Conservation (phyloP, 1,140 invertebrate genomes). For the Megalopta genalis region DNA sequence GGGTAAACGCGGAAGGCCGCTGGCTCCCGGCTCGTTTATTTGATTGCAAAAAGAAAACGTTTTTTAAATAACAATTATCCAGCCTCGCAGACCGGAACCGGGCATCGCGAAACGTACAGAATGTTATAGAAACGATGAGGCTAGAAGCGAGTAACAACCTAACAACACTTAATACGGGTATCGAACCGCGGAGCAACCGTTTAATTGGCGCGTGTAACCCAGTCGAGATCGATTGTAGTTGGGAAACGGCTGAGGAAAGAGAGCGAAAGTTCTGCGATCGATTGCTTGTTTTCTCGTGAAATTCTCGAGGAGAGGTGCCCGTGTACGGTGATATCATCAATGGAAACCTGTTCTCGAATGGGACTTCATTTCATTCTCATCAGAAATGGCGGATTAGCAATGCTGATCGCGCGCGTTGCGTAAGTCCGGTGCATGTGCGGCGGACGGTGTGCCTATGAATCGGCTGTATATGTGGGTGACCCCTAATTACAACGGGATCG, state of each 20-base stretch:
- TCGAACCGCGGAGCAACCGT: conserved; percentile 1
- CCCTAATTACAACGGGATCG: conserved; percentile 16
- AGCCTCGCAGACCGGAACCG: neutral
- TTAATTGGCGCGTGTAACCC: conserved; percentile 12
- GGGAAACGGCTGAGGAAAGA: conserved; percentile 30
- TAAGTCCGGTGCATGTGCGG: neutral
- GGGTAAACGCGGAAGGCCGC: too few species aligned
- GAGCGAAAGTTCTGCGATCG: conserved; percentile 51
- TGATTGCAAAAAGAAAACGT: neutral
- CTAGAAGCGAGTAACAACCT: too few species aligned
- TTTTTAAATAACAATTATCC: neutral
- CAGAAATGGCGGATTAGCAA: neutral
- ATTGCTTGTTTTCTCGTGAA: conserved; percentile 30
- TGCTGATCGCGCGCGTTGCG: neutral
- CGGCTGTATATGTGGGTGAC: conserved; percentile 5
- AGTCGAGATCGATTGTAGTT: conserved; percentile 18
- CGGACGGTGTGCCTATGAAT: neutral
- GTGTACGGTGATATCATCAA: conserved; percentile 1
- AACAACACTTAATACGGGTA: conserved; percentile 21
- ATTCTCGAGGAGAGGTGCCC: neutral
- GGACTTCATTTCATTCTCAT: conserved; percentile 2
- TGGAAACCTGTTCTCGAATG: neutral
- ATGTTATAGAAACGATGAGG: too few species aligned
- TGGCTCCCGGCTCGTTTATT: too few species aligned
- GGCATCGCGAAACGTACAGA: too few species aligned